These are phyloP conservation scores for Philopotamus ludificatus DNA, from an alignment of 1,140 invertebrate genomes.

Conservation along the genomic window DNA sequence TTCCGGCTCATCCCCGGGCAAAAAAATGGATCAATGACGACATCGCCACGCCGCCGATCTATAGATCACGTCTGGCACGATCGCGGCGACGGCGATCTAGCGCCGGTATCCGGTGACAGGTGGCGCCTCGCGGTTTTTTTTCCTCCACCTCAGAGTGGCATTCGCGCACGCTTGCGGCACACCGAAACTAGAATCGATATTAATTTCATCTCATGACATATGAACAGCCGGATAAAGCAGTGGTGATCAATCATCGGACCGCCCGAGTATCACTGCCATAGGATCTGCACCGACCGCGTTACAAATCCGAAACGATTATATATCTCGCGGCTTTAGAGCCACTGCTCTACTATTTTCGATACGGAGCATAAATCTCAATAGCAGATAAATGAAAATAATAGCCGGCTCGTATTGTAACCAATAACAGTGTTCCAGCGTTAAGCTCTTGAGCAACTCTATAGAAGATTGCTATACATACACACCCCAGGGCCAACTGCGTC, in stretches of 20 bases:
- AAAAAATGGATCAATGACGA: background rate
- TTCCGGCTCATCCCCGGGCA: too few species aligned
- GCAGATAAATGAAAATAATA: background rate
- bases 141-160: conserved; percentile 1
- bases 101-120: conserved; percentile 17
- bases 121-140: conserved; percentile 26
- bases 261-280: too few species aligned
- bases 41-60: background rate
- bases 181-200: conserved; percentile 11
- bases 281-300: too few species aligned
- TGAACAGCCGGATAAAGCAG: background rate
- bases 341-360: too few species aligned
- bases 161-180: conserved; percentile 8
- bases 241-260: background rate
- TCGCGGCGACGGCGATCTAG: background rate
- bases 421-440: too few species aligned
- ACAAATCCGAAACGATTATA: too few species aligned
- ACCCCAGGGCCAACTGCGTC: too few species aligned
- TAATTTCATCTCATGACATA: conserved; percentile 10
- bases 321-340: too few species aligned
- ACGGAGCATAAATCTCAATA: background rate
- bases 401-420: too few species aligned
- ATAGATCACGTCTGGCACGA: conserved; percentile 1
- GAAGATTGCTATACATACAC: too few species aligned
- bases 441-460: too few species aligned